Evolutionary conservation across 2,888 invertebrate genomes (phyloP), one percentile per base, ranked within the genome.

Genomic region (Malthinus seriepunctatus): DNA sequence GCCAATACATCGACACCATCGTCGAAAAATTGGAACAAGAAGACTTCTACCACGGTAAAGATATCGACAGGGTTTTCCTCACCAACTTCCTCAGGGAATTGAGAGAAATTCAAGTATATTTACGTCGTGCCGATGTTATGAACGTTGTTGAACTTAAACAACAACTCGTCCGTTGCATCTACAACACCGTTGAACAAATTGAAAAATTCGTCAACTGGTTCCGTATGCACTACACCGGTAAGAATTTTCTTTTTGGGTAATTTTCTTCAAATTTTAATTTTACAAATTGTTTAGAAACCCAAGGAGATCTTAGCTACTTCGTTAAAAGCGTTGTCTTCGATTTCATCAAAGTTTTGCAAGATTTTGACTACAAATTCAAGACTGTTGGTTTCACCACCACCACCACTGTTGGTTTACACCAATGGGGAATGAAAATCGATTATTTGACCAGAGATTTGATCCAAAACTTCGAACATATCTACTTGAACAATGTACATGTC

Each of bases 251-350:
- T 23, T 23, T 2, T 23, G 23, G 23, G 23, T 5, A 5, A 23
- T 5, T 23, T 23, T 23, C 3, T 5, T 23, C 23, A 23, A 23
- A 23, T 23, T 23, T 23, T 23, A 23, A 23, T 23, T n/a, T n/a
- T n/a, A n/a, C 23, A 23, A 23, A 23, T 23, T 15, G 34, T 34
- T 48, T 31, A 31, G 49, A 50, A 50, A 10, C 54, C 5, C 47
- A 47, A 39, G 48, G 52, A n/a, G n/a, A n/a, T n/a, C 52, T 48
- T 6, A 32, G 14, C 8, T 8, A 9, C 33, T 47, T 12, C 32
- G n/a, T 48, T 32, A 47, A 48, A 15, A 23, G n/a, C 47, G 34
- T 48, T n/a, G 8, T 54, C n/a, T 7, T 32, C n/a, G 54, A 54
- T 3, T 54, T 38, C 10, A 8, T 39, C 8, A 31, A 15, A 3